Evolutionary conservation across 1,140 invertebrate species (phyloP), one percentile per base, ranked within the genome.

Genomic region (Leptonema lineaticorne): DNA sequence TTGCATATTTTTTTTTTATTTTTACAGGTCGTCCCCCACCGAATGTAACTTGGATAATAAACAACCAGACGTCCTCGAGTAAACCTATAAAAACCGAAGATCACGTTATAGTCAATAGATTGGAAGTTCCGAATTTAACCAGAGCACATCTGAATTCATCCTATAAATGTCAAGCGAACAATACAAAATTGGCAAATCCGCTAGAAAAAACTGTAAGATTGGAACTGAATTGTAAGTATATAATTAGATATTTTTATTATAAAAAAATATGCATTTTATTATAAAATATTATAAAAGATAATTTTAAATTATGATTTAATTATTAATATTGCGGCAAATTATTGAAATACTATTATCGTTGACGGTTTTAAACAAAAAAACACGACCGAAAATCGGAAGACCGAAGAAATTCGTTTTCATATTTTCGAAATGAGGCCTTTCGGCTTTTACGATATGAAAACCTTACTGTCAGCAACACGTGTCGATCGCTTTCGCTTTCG

Each of bases 81-180:
- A 78, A 80, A 74, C 81, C 82, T 37, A 83, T 88, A 46, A 85
- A 85, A 56, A 87, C 86, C 57, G 87, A 85, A 41, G 85, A 86
- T n/a, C 89, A 89, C 74, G 86, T 92, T 14, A 88, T 92, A 8
- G 89, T 92, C 46, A 93, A 92, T 81, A 84, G 86, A 63, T 79
- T 95, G 68, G 88, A 89, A 74, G 84, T 94, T 59, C 82, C 85
- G 8, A 83, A 86, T 65, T 82, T 95, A 48, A 85, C 85, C 69
- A 83, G 92, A 71, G 86, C 88, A 64, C 88, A 94, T 66, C 84
- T 93, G 46, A 92, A 93, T 76, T 90, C 90, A 8, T 91, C 89
- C 3, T 92, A 90, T 80, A 93, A 91, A 78, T 95, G 93, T 78
- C 88, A 90, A 76, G 93, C 92, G 0, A 88, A 87, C 57, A 95